These are phyloP conservation scores for Eriosoma lanigerum DNA, from an alignment of 1,140 invertebrate genomes.

Conservation along the genomic window DNA sequence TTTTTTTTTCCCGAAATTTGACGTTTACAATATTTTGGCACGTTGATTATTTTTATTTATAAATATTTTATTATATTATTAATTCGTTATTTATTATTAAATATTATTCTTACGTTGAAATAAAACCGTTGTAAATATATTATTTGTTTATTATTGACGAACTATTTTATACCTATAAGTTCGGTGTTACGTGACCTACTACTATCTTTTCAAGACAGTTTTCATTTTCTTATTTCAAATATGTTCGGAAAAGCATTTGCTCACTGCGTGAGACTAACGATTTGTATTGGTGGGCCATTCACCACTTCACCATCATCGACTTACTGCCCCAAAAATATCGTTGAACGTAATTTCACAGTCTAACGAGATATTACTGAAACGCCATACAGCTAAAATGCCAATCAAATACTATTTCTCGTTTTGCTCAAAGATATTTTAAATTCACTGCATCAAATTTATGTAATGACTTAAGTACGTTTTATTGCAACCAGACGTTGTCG, in stretches of 20 bases:
- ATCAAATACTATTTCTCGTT: slow-evolving; percentile 14
- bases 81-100: no score
- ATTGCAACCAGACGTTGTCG: slow-evolving; percentile 12
- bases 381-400: neutral
- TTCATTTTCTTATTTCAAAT: slow-evolving; percentile 34
- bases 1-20: no score
- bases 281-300: slow-evolving; percentile 13
- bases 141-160: neutral
- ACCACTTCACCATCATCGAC: neutral
- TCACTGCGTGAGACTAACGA: slow-evolving; percentile 43
- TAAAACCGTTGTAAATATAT: no score
- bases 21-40: no score
- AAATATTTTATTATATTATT: no score
- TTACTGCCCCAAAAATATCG: slow-evolving; percentile 12
- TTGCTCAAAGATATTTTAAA: slow-evolving; percentile 19
- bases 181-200: slow-evolving; percentile 1
- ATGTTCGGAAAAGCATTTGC: slow-evolving; percentile 40
- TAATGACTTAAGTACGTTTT: slow-evolving; percentile 17
- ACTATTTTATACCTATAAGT: neutral
- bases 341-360: slow-evolving; percentile 43
- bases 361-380: slow-evolving; percentile 29
- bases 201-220: neutral
- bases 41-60: no score
- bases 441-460: neutral
- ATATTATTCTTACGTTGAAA: no score